Percentiles rank a stretch among this genome's conserved stretches.
Evolutionary conservation across 64 coral and sea anemone species (phyloP).

Genomic region (Stichodactyla mertensii): DNA sequence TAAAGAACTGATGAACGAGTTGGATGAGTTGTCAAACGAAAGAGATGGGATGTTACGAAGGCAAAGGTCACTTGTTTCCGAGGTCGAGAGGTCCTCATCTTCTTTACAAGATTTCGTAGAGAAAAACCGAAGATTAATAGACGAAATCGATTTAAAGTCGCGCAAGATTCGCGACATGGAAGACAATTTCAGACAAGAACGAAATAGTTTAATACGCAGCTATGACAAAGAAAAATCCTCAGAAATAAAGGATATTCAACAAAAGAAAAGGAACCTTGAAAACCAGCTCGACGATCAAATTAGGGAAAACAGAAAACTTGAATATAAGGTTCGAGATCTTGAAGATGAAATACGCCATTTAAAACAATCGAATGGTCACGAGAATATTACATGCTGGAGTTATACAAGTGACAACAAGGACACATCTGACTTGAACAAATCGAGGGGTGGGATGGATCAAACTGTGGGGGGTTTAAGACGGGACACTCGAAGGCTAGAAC

Average conservation of each 20-base stretch:
- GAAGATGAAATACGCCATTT: conserved; percentile 27
- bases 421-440: not conserved
- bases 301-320: conserved; percentile 35
- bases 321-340: conserved; percentile 46
- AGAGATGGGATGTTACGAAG: conserved; percentile 67
- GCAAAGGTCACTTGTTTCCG: conserved; percentile 66
- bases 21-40: conserved; percentile 51
- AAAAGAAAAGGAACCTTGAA: conserved; percentile 51
- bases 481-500: conserved; percentile 31
- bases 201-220: conserved; percentile 54
- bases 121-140: conserved; percentile 62
- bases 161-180: conserved; percentile 86
- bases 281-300: conserved; percentile 45
- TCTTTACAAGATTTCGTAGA: conserved; percentile 50
- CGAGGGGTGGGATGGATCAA: not conserved
- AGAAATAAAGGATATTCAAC: conserved; percentile 45
- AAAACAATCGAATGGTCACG: not conserved
- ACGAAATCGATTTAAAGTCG: conserved; percentile 65
- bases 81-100: conserved; percentile 58
- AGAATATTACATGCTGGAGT: not conserved
- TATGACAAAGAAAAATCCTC: conserved; percentile 58
- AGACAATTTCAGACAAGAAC: conserved; percentile 64
- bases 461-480: conserved; percentile 6
- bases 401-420: not conserved
- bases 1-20: conserved; percentile 63